These are phyloP conservation scores for Ectemnius continuus DNA, from an alignment of 2,888 invertebrate genomes.

Conservation along the genomic window DNA sequence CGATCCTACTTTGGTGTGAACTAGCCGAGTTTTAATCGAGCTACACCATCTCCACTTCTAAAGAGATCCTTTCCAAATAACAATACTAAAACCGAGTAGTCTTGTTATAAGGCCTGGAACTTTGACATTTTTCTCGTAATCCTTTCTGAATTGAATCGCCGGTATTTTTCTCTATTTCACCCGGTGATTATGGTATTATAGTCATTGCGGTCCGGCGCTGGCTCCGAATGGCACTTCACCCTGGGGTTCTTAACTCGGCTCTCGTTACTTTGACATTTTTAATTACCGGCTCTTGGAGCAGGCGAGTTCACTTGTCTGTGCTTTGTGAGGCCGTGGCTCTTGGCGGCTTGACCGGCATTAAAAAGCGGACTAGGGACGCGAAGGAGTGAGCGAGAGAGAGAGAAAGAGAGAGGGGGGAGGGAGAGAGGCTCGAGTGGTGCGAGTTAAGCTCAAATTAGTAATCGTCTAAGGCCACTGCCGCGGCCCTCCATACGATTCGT, in stretches of 20 bases:
- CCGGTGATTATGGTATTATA: slow-evolving; percentile 23
- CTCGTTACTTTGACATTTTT: slow-evolving; percentile 63
- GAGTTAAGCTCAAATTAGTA: slow-evolving; percentile 52
- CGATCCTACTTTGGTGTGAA: no score
- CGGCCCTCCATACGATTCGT: slow-evolving; percentile 31
- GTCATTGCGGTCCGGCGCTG: slow-evolving; percentile 12
- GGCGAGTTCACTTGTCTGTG: slow-evolving; percentile 54
- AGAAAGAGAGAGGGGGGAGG: background rate
- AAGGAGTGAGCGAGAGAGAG: background rate
- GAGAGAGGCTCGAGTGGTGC: slow-evolving; percentile 26
- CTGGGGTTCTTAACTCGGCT: slow-evolving; percentile 50
- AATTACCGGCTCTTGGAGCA: slow-evolving; percentile 60
- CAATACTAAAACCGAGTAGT: no score
- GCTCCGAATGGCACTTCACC: slow-evolving; percentile 37
- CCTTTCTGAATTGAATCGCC: background rate
- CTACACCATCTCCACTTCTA: no score
- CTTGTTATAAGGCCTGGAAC: no score
- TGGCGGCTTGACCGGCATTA: slow-evolving; percentile 59
- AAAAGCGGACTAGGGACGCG: slow-evolving; percentile 44
- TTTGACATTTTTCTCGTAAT: no score
- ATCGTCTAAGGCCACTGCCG: slow-evolving; percentile 43
- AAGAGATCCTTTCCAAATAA: no score
- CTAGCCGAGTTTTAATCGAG: no score
- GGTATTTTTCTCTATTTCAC: slow-evolving; percentile 31
- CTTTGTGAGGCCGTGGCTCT: slow-evolving; percentile 55